Percentiles rank a stretch among this genome's conserved stretches.
Evolutionary conservation across 2,113 vertebrate genomes (phyloP).

Genomic region (Tragelaphus scriptus): DNA sequence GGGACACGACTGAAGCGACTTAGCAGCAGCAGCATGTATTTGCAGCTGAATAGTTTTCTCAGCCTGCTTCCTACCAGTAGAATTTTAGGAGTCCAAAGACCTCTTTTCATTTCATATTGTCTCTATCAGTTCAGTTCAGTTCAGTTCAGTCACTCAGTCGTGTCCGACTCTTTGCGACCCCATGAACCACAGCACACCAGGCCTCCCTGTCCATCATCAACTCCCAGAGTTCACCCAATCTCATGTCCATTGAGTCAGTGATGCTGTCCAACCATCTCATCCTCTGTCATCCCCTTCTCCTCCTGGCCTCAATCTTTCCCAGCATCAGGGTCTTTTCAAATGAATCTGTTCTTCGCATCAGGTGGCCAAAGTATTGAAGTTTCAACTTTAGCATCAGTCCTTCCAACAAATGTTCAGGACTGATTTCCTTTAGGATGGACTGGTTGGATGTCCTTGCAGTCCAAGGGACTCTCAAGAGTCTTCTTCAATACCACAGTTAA

Average conservation of each 20-base stretch:
- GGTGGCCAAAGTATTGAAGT: neutral
- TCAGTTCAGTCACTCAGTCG: accelerated
- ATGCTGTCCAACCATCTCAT: neutral
- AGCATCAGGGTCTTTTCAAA: neutral
- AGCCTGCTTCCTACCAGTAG: neutral
- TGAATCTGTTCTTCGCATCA: neutral
- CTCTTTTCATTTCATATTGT: neutral
- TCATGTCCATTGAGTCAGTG: neutral
- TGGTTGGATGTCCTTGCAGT: neutral
- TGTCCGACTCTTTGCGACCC: neutral
- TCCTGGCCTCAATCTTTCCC: neutral
- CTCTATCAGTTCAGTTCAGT: neutral
- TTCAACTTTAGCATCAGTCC: neutral
- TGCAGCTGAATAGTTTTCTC: neutral
- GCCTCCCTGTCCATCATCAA: neutral
- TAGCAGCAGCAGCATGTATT: too few relatives aligned
- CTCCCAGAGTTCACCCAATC: neutral
- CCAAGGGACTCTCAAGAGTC: neutral
- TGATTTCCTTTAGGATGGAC: neutral
- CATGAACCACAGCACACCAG: neutral
- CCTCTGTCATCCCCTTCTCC: neutral
- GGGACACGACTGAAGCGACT: too few relatives aligned
- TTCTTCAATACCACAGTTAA: neutral
- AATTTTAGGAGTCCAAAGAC: neutral
- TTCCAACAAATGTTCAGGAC: neutral